Percentiles rank a stretch among this genome's conserved stretches.
These are phyloP conservation scores for Tichodroma muraria DNA, from an alignment of 2,113 vertebrate species.

Conservation along the genomic window DNA sequence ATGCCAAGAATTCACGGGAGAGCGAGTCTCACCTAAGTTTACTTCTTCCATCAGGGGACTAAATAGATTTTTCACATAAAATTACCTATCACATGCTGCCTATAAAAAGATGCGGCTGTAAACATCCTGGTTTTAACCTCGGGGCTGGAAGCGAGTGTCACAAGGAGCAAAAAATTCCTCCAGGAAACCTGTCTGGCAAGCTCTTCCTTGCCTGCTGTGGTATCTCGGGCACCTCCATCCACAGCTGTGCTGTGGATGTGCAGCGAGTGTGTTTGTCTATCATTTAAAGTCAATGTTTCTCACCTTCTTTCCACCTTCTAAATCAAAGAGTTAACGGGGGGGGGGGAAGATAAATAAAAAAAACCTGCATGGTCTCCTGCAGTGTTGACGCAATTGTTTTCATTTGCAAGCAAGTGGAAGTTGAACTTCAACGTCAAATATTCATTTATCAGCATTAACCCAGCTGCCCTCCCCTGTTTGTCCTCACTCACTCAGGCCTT, in stretches of 20 bases:
- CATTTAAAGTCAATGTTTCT: background rate
- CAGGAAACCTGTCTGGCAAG: background rate
- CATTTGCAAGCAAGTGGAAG: conserved; percentile 1
- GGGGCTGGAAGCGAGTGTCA: background rate
- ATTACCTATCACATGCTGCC: background rate
- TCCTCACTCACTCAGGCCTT: background rate
- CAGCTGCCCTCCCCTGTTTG: background rate
- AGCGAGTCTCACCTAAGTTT: conserved; percentile 30
- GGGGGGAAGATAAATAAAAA: accelerated
- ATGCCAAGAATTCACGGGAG: background rate
- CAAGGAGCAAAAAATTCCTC: background rate
- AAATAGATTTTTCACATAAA: conserved; percentile 37
- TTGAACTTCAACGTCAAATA: background rate
- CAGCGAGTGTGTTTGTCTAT: background rate
- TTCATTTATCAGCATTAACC: background rate
- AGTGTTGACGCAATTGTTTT: background rate
- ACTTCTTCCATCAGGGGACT: conserved; percentile 12
- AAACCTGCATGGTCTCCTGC: background rate
- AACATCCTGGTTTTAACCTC: background rate
- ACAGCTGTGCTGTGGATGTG: background rate
- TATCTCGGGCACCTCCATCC: background rate
- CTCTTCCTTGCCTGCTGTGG: background rate
- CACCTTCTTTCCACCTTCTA: background rate
- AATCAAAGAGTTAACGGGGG: background rate
- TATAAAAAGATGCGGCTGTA: conserved; percentile 37